Evolutionary conservation across 2,797 vertebrate species (phyloP).

Genomic region (Halcyon badia): DNA sequence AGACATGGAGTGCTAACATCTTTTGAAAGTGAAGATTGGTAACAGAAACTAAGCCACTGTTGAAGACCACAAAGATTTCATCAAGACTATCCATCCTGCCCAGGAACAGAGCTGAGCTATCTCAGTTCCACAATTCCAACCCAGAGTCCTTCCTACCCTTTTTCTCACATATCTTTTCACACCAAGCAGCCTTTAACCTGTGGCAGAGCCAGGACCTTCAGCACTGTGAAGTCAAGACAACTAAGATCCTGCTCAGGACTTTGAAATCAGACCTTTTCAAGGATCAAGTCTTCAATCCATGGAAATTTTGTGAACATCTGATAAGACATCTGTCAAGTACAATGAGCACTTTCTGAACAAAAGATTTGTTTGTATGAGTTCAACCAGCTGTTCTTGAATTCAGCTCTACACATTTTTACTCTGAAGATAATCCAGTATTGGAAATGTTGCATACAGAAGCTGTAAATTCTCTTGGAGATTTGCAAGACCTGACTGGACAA

Average conservation of each 20-base stretch:
- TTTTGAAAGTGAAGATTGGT: background rate
- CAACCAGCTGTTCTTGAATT: background rate
- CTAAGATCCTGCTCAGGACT: background rate
- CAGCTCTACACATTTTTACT: background rate
- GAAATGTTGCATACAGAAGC: background rate
- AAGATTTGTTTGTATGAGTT: background rate
- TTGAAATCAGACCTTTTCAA: background rate
- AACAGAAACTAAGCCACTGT: background rate
- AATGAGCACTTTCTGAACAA: background rate
- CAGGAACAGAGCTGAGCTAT: background rate
- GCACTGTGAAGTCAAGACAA: background rate
- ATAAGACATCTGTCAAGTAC: background rate
- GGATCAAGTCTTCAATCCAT: background rate
- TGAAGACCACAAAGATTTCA: background rate
- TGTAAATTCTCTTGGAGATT: background rate
- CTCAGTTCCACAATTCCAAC: background rate
- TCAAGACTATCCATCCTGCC: background rate
- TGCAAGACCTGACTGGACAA: background rate
- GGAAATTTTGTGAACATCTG: background rate
- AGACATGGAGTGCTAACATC: background rate
- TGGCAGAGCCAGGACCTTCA: background rate
- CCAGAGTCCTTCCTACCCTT: background rate
- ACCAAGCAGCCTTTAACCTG: background rate
- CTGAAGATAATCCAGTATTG: background rate
- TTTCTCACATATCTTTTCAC: background rate